Percentiles rank a stretch among this genome's conserved stretches.
Evolutionary conservation across 2,113 vertebrate genomes (phyloP).

Genomic region (Eira barbara): DNA sequence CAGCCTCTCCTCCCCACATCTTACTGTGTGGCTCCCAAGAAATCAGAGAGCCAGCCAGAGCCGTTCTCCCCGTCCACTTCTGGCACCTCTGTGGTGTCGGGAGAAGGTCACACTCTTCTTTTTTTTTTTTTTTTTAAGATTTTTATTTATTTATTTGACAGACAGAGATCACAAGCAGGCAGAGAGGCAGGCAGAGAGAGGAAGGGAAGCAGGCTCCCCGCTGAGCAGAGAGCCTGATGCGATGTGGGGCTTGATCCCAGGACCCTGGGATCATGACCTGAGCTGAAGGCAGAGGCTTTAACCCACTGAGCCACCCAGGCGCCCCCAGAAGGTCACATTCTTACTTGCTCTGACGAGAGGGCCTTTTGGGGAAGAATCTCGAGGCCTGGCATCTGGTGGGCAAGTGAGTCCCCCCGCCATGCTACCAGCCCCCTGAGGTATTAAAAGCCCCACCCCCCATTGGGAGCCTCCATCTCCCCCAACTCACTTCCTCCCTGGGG

Average conservation of each 20-base stretch:
- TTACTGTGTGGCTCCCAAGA: background rate
- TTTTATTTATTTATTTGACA: too few species aligned
- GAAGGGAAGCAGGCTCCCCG: too few species aligned
- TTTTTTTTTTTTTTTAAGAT: too few species aligned
- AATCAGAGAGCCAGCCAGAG: background rate
- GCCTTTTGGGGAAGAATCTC: background rate
- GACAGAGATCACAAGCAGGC: too few species aligned
- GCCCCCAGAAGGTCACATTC: background rate
- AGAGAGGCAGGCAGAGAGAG: too few species aligned
- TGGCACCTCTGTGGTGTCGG: too few species aligned
- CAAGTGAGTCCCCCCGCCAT: background rate
- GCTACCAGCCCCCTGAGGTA: background rate
- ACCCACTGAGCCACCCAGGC: too few species aligned
- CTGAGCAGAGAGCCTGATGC: too few species aligned
- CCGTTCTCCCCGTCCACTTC: accelerated
- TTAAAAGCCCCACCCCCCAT: background rate
- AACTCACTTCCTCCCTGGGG: background rate
- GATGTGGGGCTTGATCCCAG: too few species aligned
- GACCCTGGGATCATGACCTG: too few species aligned
- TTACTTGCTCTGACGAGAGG: background rate
- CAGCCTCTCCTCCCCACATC: background rate
- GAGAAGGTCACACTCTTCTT: background rate
- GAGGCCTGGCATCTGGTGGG: background rate
- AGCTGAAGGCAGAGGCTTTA: too few species aligned
- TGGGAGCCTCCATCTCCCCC: background rate